Percentiles rank a stretch among this genome's conserved stretches.
These are phyloP conservation scores for Stenopsyche tienmushanensis DNA, from an alignment of 1,140 invertebrate genomes.

Conservation along the genomic window DNA sequence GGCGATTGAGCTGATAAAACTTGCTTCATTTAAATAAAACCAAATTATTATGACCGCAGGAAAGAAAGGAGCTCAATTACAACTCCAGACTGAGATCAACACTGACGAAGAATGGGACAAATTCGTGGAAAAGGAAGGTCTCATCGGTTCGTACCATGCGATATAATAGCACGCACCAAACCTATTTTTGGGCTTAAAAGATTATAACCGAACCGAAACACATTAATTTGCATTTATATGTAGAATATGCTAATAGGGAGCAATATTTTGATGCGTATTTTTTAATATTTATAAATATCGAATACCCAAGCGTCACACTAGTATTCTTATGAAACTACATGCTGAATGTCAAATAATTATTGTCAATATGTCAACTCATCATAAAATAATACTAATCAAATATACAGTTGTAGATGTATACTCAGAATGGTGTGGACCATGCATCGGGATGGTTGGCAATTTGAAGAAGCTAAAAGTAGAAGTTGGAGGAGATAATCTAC, in stretches of 20 bases:
- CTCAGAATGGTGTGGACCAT: slow-evolving; percentile 92
- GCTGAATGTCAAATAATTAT: too few relatives aligned
- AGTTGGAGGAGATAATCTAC: slow-evolving; percentile 77
- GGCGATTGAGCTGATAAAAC: neutral
- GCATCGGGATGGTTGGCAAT: slow-evolving; percentile 81
- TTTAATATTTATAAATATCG: neutral
- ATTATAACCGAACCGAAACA: neutral
- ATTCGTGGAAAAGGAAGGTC: slow-evolving; percentile 72
- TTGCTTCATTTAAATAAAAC: neutral
- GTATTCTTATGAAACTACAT: too few relatives aligned
- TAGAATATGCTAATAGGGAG: neutral
- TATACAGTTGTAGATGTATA: slow-evolving; percentile 82
- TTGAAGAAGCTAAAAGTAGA: slow-evolving; percentile 89
- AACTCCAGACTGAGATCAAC: slow-evolving; percentile 76
- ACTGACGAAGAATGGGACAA: slow-evolving; percentile 88
- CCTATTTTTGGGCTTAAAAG: slow-evolving; percentile 28
- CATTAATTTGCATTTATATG: slow-evolving; percentile 9
- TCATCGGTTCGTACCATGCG: slow-evolving; percentile 65
- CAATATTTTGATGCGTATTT: neutral
- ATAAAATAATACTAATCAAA: slow-evolving; percentile 1
- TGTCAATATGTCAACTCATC: neutral
- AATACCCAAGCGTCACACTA: too few relatives aligned
- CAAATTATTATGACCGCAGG: slow-evolving; percentile 47
- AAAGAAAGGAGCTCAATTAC: slow-evolving; percentile 74
- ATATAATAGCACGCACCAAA: too few relatives aligned